Conservation (phyloP, 1,140 invertebrate genomes). For the Zaprionus inermis region DNA sequence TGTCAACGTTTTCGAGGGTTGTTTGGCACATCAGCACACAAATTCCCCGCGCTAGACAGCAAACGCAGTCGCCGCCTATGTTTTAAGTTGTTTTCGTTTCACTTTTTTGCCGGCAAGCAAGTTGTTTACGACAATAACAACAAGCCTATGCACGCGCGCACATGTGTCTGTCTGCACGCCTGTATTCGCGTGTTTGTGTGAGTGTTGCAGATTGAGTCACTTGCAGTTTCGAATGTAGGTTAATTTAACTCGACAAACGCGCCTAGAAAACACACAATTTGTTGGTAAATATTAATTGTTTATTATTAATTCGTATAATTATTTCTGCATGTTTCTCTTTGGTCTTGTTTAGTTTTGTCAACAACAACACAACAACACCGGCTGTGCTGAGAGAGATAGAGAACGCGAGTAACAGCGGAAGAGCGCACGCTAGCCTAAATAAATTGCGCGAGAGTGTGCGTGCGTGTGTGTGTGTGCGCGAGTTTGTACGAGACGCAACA, state of each 20-base stretch:
- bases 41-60: neutral
- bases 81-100: constrained; percentile 12
- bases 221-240: constrained; percentile 9
- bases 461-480: constrained; percentile 4
- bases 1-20: constrained; percentile 17
- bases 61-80: constrained; percentile 22
- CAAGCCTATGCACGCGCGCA: neutral
- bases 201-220: constrained; percentile 9
- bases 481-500: constrained; percentile 29
- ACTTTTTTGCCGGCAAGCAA: constrained; percentile 36
- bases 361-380: constrained; percentile 33
- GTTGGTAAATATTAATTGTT: constrained; percentile 2
- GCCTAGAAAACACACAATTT: neutral
- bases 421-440: constrained; percentile 36
- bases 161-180: neutral
- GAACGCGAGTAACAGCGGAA: neutral
- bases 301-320: neutral
- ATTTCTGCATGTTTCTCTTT: neutral
- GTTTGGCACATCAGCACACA: neutral
- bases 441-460: constrained; percentile 16
- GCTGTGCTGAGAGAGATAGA: constrained; percentile 6
- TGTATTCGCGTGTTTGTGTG: neutral
- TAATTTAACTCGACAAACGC: neutral
- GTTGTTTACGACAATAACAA: constrained; percentile 40
- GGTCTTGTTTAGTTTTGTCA: constrained; percentile 23